phyloP scores from a whole-genome alignment of 2,113 vertebrate genomes.

The Scolopax mira region DNA sequence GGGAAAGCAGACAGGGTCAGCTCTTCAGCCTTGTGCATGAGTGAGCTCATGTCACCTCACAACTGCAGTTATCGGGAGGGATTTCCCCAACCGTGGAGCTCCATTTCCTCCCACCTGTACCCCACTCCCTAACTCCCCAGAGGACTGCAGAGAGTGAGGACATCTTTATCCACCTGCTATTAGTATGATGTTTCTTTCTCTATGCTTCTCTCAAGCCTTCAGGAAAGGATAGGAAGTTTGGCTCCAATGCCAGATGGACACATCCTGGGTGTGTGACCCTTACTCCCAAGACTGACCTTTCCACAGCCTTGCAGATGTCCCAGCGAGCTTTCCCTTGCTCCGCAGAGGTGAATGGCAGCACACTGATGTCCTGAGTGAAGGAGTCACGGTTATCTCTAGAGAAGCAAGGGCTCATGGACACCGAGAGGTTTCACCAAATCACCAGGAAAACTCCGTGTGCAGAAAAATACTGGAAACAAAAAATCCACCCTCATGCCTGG shows the following conservation, averaged over 20 bases:
- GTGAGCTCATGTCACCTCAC: accelerated
- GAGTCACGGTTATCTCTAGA: neutral
- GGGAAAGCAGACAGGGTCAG: neutral
- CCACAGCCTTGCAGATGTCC: neutral
- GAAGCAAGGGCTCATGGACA: neutral
- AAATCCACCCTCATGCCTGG: neutral
- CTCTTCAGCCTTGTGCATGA: neutral
- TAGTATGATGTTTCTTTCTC: neutral
- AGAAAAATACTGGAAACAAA: neutral
- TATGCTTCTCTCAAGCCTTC: neutral
- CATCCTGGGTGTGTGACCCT: neutral
- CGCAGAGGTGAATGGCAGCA: neutral
- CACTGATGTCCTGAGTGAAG: neutral
- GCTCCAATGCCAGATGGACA: neutral
- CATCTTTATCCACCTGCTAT: neutral
- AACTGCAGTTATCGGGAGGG: neutral
- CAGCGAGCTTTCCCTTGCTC: neutral
- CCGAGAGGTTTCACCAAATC: neutral
- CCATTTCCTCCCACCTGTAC: neutral
- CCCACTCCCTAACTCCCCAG: neutral
- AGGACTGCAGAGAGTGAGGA: neutral
- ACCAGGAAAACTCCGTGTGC: neutral
- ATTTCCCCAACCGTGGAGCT: neutral
- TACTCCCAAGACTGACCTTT: neutral
- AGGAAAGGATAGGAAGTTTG: accelerated